phyloP scores from a whole-genome alignment of 2,113 vertebrate species.

The Euleptes europaea region DNA sequence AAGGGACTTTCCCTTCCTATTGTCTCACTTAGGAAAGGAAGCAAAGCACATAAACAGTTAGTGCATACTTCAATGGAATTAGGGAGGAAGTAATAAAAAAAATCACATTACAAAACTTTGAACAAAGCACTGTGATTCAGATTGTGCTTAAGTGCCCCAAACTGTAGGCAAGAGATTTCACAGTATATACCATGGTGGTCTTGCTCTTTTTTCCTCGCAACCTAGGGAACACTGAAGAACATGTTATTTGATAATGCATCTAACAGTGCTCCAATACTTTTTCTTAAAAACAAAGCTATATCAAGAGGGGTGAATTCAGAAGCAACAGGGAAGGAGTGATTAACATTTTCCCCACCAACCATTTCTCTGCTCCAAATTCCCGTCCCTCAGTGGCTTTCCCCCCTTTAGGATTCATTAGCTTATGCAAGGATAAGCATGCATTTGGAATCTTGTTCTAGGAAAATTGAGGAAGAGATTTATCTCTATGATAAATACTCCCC shows the following conservation, averaged over 20 bases:
- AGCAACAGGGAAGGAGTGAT: not conserved
- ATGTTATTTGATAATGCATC: too few species aligned
- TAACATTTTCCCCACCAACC: not conserved
- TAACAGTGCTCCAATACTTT: too few species aligned
- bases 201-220: not conserved
- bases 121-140: conserved; percentile 16
- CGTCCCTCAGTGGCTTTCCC: too few species aligned
- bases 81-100: conserved; percentile 20
- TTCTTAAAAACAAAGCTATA: not conserved
- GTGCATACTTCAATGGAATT: conserved; percentile 57
- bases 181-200: not conserved
- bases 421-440: not conserved
- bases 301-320: not conserved
- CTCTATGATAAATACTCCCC: not conserved
- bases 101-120: conserved; percentile 43
- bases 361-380: not conserved
- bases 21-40: conserved; percentile 58
- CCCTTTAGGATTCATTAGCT: too few species aligned
- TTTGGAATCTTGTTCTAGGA: not conserved
- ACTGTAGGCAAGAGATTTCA: conserved; percentile 33
- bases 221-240: not conserved
- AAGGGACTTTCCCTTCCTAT: conserved; percentile 64
- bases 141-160: conserved; percentile 42
- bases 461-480: not conserved
- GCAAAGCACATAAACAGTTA: conserved; percentile 62